These are phyloP conservation scores for Pseudorhiza aurosa DNA, from an alignment of 30 jellyfish, hydroid and myxozoan genomes.

Conservation along the genomic window DNA sequence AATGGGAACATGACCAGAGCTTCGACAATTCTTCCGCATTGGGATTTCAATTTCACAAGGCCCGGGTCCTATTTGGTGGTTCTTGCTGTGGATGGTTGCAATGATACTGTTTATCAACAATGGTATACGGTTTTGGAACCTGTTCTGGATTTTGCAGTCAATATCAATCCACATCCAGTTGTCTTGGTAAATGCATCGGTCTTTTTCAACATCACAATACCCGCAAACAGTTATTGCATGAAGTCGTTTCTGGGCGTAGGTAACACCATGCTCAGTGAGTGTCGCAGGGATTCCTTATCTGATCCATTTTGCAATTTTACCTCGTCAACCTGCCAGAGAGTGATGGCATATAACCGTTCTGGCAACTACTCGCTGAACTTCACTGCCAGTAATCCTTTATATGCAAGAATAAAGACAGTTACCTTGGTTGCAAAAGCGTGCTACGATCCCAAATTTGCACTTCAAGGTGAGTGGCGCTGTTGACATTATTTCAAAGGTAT, in stretches of 20 bases:
- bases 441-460: slow-evolving; percentile 2
- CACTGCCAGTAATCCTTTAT: slow-evolving; percentile 30
- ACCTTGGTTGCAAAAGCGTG: slow-evolving; percentile 39
- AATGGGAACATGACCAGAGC: slow-evolving; percentile 15
- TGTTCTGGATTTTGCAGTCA: slow-evolving; percentile 12
- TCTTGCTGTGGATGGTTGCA: slow-evolving; percentile 36
- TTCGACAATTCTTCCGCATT: background rate
- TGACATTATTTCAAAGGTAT: too few species aligned
- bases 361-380: slow-evolving; percentile 30
- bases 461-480: slow-evolving; percentile 41
- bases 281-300: background rate
- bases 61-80: slow-evolving; percentile 3
- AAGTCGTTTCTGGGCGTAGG: slow-evolving; percentile 12
- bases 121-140: slow-evolving; percentile 17
- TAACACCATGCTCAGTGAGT: background rate
- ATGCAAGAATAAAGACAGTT: background rate
- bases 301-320: background rate
- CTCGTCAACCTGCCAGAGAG: background rate
- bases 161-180: slow-evolving; percentile 28
- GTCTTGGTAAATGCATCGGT: slow-evolving; percentile 22
- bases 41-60: slow-evolving; percentile 2
- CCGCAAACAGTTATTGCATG: slow-evolving; percentile 48
- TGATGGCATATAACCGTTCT: background rate
- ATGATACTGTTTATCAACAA: background rate
- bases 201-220: background rate